Percentiles rank a stretch among this genome's conserved stretches.
phyloP scores from a whole-genome alignment of 2,113 vertebrate species.

The Melanostigma gelatinosum region DNA sequence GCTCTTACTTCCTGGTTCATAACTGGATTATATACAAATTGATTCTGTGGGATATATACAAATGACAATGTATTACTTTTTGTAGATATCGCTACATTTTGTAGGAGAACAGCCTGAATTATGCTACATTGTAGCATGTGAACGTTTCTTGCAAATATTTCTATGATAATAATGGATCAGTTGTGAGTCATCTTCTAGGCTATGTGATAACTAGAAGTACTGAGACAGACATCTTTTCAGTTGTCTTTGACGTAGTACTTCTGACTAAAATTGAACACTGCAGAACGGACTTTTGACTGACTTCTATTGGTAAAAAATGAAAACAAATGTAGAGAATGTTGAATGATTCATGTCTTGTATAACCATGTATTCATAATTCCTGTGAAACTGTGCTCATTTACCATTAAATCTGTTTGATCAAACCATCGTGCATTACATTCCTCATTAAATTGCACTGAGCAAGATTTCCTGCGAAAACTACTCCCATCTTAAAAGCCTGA shows the following conservation, averaged over 20 bases:
- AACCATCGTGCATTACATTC: slow-evolving; percentile 12
- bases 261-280: background rate
- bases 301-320: background rate
- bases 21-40: no score
- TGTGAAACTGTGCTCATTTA: background rate
- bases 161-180: background rate
- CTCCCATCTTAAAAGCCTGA: background rate
- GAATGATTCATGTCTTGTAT: slow-evolving; percentile 4
- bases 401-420: background rate
- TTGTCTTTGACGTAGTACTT: background rate
- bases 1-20: no score
- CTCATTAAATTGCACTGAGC: slow-evolving; percentile 14
- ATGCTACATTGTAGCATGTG: background rate
- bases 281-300: background rate
- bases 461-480: background rate
- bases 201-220: background rate
- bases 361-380: background rate
- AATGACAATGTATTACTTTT: no score
- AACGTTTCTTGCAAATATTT: background rate
- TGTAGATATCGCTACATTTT: no score
- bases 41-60: no score
- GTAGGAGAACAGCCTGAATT: background rate
- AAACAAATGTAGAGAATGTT: background rate
- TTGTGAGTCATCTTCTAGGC: background rate
- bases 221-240: background rate